Evolutionary conservation across 2,797 vertebrate genomes (phyloP), one percentile per base, ranked within the genome.

Genomic region (Galago senegalensis): DNA sequence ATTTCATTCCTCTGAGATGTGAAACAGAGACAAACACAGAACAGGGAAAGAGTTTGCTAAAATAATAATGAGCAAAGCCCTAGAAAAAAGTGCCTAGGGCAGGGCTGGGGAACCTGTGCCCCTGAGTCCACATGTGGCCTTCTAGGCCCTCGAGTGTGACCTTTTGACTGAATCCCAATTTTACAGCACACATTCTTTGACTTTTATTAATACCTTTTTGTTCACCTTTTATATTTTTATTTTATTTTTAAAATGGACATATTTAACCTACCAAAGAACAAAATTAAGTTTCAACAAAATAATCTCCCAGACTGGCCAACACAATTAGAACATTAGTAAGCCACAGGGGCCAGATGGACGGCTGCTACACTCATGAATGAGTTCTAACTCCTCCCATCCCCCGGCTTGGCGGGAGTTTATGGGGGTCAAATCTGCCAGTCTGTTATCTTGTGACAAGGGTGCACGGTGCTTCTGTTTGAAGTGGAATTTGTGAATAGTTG

Each of bases 1-100:
- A 20, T 89, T 89, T 91, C 53, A 61, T 70, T 95, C 85, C 93
- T 95, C 86, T 34, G 16, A 93, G 70, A 94, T 31, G 16, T n/a
- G 58, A 0, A 0, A 89, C 69, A 83, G 40, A 96, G 56, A 65
- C 76, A 93, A 94, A 58, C 46, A 94, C 1, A 6, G 46, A 88
- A 16, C 83, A 40, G 56, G 23, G 60, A 65, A 88, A 76, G 9
- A 63, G 14, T 96, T 93, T 91, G 23, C 86, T 93, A 53, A 94
- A 95, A 89, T 77, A 88, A 83, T 73, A 81, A 87, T 49, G 75
- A 93, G 23, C 7, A 80, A 82, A 93, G 49, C 27, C 20, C 27
- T 88, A 2, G 53, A 69, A 94, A 89, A 40, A 12, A 81, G 65
- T 87, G 60, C 46, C 63, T 72, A n/a, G 2, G n/a, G 49, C 31